A percentile compares a stretch with the other conserved stretches of the same genome.
Conservation (phyloP, 2,797 vertebrate species). For the Gambelia wislizenii region DNA sequence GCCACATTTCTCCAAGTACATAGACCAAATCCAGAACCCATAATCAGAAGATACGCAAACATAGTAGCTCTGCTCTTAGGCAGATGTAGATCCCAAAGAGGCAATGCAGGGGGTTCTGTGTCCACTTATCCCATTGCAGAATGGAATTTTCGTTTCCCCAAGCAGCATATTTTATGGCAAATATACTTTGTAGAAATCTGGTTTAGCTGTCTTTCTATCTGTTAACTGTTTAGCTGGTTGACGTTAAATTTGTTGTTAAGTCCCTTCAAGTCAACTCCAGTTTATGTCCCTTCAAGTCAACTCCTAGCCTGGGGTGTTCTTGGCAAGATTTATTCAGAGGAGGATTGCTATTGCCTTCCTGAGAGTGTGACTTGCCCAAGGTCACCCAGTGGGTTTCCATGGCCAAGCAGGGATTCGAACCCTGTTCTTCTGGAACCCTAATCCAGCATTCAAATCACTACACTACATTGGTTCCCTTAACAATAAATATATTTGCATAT, state of each 20-base stretch:
- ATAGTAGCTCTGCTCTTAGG: background rate
- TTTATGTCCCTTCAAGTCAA: too few relatives aligned
- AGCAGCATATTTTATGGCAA: background rate
- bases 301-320: too few relatives aligned
- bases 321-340: too few relatives aligned
- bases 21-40: background rate
- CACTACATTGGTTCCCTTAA: too few relatives aligned
- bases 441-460: too few relatives aligned
- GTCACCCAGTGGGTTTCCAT: too few relatives aligned
- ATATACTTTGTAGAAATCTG: background rate
- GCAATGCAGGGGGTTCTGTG: background rate
- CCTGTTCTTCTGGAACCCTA: too few relatives aligned
- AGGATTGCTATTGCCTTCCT: too few relatives aligned
- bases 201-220: background rate
- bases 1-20: background rate
- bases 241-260: background rate
- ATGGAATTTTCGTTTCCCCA: background rate
- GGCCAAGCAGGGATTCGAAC: too few relatives aligned
- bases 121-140: background rate
- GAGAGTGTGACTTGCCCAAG: too few relatives aligned
- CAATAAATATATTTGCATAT: background rate
- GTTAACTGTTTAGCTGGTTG: background rate
- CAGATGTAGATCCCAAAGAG: background rate
- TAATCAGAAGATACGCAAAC: background rate
- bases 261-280: too few relatives aligned